phyloP scores from a whole-genome alignment of 2,113 vertebrate species.

The Clarias macrocephalus region DNA sequence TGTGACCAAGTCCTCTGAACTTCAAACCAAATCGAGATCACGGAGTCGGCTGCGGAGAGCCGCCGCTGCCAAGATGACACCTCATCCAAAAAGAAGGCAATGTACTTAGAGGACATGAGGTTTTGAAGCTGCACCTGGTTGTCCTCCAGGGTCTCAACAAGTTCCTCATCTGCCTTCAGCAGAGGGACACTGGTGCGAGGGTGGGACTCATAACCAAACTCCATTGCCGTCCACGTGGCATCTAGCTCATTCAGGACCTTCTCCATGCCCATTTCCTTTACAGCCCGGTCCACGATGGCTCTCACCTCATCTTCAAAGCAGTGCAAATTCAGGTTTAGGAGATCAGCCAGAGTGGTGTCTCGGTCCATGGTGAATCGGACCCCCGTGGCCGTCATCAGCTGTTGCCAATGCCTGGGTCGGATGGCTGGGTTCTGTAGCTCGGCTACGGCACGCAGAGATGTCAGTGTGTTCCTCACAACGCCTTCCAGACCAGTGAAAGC shows the following conservation, averaged over 20 bases:
- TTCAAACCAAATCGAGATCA: conserved; percentile 91
- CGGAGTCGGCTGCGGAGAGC: conserved; percentile 78
- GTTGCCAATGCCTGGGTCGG: conserved; percentile 87
- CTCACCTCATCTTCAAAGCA: conserved; percentile 87
- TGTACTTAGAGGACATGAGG: conserved; percentile 85
- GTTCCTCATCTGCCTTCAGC: conserved; percentile 80
- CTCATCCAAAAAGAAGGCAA: conserved; percentile 89
- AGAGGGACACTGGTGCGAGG: conserved; percentile 74
- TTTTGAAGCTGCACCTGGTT: conserved; percentile 97
- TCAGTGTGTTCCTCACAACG: conserved; percentile 82
- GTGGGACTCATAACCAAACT: conserved; percentile 87
- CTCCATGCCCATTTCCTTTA: conserved; percentile 85
- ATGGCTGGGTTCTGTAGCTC: conserved; percentile 91
- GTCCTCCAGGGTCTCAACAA: conserved; percentile 90
- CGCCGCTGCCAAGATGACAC: conserved; percentile 88
- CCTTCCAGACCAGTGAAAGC: conserved; percentile 84
- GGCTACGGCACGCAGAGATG: conserved; percentile 81
- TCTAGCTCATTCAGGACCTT: conserved; percentile 79
- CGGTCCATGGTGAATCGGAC: conserved; percentile 82
- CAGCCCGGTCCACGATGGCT: conserved; percentile 86
- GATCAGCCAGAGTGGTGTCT: conserved; percentile 81
- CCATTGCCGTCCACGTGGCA: conserved; percentile 81
- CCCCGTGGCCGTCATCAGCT: conserved; percentile 84
- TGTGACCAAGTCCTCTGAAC: conserved; percentile 91
- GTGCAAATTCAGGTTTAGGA: conserved; percentile 88